Evolutionary conservation across 2,888 invertebrate genomes (phyloP), one percentile per base, ranked within the genome.

Genomic region (Hypomecis atomaria): DNA sequence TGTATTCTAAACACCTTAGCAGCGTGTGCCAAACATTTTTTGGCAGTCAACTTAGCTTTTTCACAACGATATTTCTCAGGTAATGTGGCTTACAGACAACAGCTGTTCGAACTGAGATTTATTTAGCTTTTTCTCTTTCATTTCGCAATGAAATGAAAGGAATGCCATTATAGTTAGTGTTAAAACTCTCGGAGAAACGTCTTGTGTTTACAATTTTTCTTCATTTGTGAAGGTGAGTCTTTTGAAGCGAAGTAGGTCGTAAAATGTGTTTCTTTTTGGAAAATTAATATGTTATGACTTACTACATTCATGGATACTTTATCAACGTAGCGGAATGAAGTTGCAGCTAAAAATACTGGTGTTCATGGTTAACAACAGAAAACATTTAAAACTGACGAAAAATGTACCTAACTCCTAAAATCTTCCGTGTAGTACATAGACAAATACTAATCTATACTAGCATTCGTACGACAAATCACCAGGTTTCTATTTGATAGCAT

Each of bases 31-130:
- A 75, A 73, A 71, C 50, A 68, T 70, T 71, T 64, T 67, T 71
- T 75, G 74, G 72, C 73, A 73, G 71, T 73, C 50, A 53, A 44
- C 64, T 58, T 54, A 44, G 49, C 72, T 76, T 79, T 78, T 74
- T 73, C 65, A 55, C 71, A 71, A 71, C 75, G 65, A 79, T 78
- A 81, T 81, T 77, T 79, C 81, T 77, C 87, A 87, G 87, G 87
- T 88, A 84, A 86, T 85, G 80, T 81, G 77, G 77, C 70, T 53
- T 72, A 70, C 70, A 73, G 74, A 71, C 71, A 77, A 78, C 83
- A 82, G 83, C 81, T 83, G 82, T 73, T 76, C 71, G 62, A 66
- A 70, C 57, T 52, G 66, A 71, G 70, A 73, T 72, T 76, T 72
- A 76, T 73, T 65, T 53, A 59, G 62, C 59, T 69, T 73, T 72